Base-by-base conservation (phyloP, 2,797 vertebrate species). In the Typhlichthys subterraneus region DNA sequence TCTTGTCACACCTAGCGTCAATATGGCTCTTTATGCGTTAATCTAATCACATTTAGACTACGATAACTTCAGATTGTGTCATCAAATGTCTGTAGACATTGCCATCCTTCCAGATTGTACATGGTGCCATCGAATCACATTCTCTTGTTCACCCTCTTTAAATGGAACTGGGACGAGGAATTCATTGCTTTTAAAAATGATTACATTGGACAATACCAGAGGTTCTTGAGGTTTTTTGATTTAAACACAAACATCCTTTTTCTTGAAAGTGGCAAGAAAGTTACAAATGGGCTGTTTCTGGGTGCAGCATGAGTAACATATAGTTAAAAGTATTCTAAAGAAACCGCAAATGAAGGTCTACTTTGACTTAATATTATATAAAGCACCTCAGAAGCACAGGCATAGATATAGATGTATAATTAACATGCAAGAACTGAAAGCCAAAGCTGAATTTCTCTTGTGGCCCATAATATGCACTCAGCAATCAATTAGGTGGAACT, bases 1-100 rank as follows among this genome's bases (percentile, higher is more conserved):
- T 75, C 73, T 63, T 60, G 73, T 86, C 80, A 66, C 80, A 81
- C 66, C 74, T 62, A 61, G 64, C 64, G 58, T 77, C 63, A 75
- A 67, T 50, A 65, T 45, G 45, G 73, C 72, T 59, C 65, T 61
- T 7, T 1, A 29, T 48, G 55, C 65, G 33, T 9, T 38, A 38
- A 38, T 38, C 33, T 38, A 6, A 38, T 38, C 33, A 38, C 33
- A 38, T 48, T 48, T 48, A 48, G 47, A 48, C 47, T 48, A 12
- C 47, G 11, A 12, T 12, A 48, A n/a, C 4, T n/a, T 48, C 47
- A 12, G 4, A n/a, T 48, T n/a, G 47, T 48, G 47, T 10, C 47
- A 48, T 48, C 47, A 48, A 48, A n/a, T 12, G n/a, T 48, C 33
- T 38, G 33, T 38, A 38, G 33, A 38, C 33, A 1, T 38, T 9